These are phyloP conservation scores for Seira musarum DNA, from an alignment of 2,888 invertebrate species.

Conservation along the genomic window DNA sequence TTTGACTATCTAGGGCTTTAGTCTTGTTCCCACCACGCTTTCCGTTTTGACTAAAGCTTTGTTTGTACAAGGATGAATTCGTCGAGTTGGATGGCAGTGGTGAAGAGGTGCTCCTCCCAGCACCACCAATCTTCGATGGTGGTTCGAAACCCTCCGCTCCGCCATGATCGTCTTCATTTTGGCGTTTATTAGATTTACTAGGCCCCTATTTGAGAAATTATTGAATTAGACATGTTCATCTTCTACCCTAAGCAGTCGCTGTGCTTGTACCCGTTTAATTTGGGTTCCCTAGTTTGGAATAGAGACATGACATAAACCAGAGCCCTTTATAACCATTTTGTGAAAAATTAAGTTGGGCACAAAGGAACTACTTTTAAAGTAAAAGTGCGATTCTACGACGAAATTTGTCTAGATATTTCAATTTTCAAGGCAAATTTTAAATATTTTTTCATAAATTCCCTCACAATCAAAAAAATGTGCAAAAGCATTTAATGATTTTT, in stretches of 20 bases:
- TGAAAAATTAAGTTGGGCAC: background rate
- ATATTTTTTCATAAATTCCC: too few species aligned
- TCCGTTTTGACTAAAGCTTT: conserved; percentile 59
- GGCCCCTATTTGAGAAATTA: conserved; percentile 71
- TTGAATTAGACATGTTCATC: background rate
- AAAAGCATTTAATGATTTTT: too few species aligned
- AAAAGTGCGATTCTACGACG: too few species aligned
- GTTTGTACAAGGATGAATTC: conserved; percentile 58
- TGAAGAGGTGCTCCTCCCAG: conserved; percentile 69
- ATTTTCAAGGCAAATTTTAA: too few species aligned
- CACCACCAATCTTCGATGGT: conserved; percentile 67
- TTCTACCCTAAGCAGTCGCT: background rate
- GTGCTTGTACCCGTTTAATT: background rate
- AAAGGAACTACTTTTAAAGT: too few species aligned
- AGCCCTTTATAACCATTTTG: too few species aligned
- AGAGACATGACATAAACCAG: too few species aligned
- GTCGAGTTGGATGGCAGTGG: conserved; percentile 58
- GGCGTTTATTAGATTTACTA: conserved; percentile 87
- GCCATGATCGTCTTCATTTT: conserved; percentile 75
- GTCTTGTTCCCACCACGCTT: conserved; percentile 56
- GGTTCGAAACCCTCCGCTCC: conserved; percentile 72
- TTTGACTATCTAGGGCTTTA: conserved; percentile 57
- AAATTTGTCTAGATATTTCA: too few species aligned
- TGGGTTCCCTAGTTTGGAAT: background rate
- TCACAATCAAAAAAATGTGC: too few species aligned